Base-by-base conservation (phyloP, 1,140 invertebrate species). In the Dinoponera quadriceps region DNA sequence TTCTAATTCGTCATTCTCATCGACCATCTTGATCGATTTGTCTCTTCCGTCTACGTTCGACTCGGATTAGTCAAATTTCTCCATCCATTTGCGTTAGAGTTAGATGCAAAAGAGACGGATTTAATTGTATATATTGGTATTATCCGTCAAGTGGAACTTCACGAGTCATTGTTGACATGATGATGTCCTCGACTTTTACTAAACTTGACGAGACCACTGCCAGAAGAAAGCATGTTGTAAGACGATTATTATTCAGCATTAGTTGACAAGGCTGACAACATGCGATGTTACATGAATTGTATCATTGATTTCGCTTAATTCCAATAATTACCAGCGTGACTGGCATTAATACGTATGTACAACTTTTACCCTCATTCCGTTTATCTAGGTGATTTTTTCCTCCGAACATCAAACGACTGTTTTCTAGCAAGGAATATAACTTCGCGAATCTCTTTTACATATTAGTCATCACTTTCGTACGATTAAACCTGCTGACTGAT, bases 121-220 rank as follows among this genome's bases (percentile, higher is more conserved):
- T 44, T 44, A 81, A 72, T 22, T 85, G 44, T 62, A 84, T 44
- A 81, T 69, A 84, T 71, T 38, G 14, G 49, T 54, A 55, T 69
- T 62, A 16, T 27, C 51, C n/a, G 33, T 73, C 25, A 68, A 66
- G 33, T 38, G 44, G 27, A 81, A 88, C 84, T 88, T 83, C 57
- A 57, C 71, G 68, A 78, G 38, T 62, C 85, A 91, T 89, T 89
- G 82, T 86, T 90, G 86, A 88, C 83, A 84, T 89, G 88, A 92
- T 66, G 80, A 82, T 87, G 85, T 91, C 86, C 49, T 63, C 69
- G 65, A 90, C 71, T 86, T 87, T 86, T 66, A 90, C 82, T 89
- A 77, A 91, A 82, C 85, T 90, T 77, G 38, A 83, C 59, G 73
- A 84, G 44, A 88, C 74, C 89, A 92, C 91, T 92, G 91, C 91